phyloP scores from a whole-genome alignment of 2,113 vertebrate genomes.

The Parus major region DNA sequence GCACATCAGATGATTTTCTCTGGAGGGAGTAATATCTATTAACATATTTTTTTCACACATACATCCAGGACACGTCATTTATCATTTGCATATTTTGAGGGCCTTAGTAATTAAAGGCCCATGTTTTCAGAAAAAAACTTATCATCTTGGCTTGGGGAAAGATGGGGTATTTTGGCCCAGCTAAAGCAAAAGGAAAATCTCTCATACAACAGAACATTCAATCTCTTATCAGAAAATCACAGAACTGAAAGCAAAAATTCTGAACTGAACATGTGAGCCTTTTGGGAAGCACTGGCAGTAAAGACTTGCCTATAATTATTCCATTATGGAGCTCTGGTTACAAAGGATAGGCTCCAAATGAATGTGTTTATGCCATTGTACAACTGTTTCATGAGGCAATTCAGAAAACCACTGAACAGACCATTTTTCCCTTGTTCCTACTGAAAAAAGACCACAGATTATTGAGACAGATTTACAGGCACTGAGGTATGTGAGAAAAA shows the following conservation, averaged over 20 bases:
- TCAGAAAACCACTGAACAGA: background rate
- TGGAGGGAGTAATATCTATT: slow-evolving; percentile 12
- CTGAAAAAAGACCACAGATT: background rate
- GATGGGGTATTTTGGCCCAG: background rate
- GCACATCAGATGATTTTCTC: slow-evolving; percentile 8
- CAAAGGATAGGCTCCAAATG: background rate
- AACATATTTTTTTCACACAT: background rate
- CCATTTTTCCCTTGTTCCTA: background rate
- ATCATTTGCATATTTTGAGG: slow-evolving; percentile 1
- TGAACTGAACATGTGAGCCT: background rate
- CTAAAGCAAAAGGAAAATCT: background rate
- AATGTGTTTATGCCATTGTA: background rate
- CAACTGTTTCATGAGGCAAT: background rate
- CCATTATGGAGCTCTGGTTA: background rate
- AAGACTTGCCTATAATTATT: background rate
- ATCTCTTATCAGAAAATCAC: background rate
- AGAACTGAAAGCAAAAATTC: background rate
- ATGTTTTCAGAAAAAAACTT: background rate
- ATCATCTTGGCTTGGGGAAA: background rate
- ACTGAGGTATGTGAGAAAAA: fast-evolving
- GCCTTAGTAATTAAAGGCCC: background rate
- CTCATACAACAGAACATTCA: background rate
- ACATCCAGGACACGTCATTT: background rate
- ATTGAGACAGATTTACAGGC: background rate
- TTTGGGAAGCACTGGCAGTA: background rate